Evolutionary conservation across 2,113 vertebrate genomes (phyloP), one percentile per base, ranked within the genome.

Genomic region (Antechinus stuartii): DNA sequence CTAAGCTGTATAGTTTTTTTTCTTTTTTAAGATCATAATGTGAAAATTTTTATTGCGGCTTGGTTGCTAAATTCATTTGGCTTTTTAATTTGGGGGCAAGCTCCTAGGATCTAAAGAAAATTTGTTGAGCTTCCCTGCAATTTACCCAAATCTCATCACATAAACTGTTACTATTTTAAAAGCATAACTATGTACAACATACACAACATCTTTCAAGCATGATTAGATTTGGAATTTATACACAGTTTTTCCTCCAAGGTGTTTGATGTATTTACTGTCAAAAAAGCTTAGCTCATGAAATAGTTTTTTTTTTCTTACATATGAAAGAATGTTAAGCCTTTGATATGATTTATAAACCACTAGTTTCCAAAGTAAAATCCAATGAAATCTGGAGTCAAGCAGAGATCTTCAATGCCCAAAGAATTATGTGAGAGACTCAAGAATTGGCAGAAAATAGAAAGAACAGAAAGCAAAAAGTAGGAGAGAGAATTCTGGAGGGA

Each of bases 151-250:
- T 95, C 49, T 95, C 91, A 14, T 30, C 76, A 91, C 11, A 96
- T 93, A 50, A 93, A 92, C 49, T 91, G 93, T 95, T 96, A 94
- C 92, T 96, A 96, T 97, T 96, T 96, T 97, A 89, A 96, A 96
- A 27, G 57, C 93, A 93, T 91, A 96, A 96, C 92, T 96, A 97
- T 94, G 96, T 94, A 30, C 95, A 97, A 97, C 91, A 76, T 95
- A 97, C 6, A 96, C 96, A 97, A 91, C 53, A 97, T 94, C 61
- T 68, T 50, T 97, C 94, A 94, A 95, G 89, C 56, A 92, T 68
- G 94, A 68, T 95, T 93, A 94, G 91, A 92, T 94, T 92, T 96
- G 91, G 84, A 95, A 97, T 97, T 93, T 94, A 93, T 54, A 76
- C 1, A 76, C 47, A 91, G 2, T 90, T 12, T 92, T 91, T 84